Base-by-base conservation (phyloP, 2,113 vertebrate genomes). In the Gorsachius goisagi region DNA sequence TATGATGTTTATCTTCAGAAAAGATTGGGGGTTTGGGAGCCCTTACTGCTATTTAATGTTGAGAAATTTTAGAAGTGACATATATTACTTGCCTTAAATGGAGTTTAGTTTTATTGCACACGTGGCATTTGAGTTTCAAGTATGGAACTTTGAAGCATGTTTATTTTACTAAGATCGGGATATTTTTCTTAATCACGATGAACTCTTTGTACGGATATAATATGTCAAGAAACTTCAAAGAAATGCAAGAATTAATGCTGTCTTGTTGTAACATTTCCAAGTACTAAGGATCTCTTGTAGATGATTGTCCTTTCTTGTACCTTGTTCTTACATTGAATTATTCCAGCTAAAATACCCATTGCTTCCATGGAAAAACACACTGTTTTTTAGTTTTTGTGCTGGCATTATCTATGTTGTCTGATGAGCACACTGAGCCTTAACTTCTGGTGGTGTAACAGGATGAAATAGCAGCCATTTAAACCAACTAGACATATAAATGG, bases 1-100 rank as follows among this genome's bases (percentile, higher is more conserved):
- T 97, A 73, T 91, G 88, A 85, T 73, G 85, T 95, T 95, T 92
- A 89, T 92, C 88, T 94, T 92, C 87, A 86, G 78, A 90, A 52
- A 85, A 81, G 62, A 90, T 89, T 78, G 80, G 50, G 64, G 56
- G 79, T n/a, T 85, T 90, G 85, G 92, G 88, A 95, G 77, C 55
- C 81, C 80, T 95, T 56, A 84, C 85, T 93, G 85, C 85, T 93
- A 58, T 64, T 95, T 95, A 89, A 78, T 68, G 24, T 92, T 89
- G 84, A 90, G 80, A 89, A 84, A 94, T n/a, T 75, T 84, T 59
- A 80, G 55, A 92, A 85, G 75, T 69, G 69, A 86, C 73, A 45
- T 76, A 72, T 83, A 69, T 88, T 95, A 83, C 94, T 96, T 97
- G 78, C 95, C 95, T 97, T 89, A 95, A 84, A 96, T 47, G 87